Percentiles rank a stretch among this genome's conserved stretches.
These are phyloP conservation scores for Misgurnus mizolepis DNA, from an alignment of 2,113 vertebrate species.

Conservation along the genomic window DNA sequence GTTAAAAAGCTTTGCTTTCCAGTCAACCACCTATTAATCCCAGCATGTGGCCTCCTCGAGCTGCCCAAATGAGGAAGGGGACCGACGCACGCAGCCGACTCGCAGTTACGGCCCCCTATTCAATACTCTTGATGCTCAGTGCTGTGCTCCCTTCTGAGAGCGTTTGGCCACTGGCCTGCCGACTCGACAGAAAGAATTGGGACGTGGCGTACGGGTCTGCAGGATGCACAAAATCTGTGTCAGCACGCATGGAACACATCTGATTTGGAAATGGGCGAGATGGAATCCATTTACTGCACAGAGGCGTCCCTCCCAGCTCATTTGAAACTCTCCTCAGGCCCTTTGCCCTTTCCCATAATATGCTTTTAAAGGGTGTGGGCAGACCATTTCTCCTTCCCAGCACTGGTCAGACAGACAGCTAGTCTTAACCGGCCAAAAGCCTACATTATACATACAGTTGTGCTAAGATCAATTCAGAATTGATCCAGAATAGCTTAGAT, in stretches of 20 bases:
- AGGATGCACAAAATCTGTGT: conserved; percentile 27
- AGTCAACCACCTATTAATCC: conserved; percentile 87
- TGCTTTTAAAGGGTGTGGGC: conserved; percentile 49
- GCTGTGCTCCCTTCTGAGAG: conserved; percentile 43
- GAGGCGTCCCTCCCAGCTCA: conserved; percentile 11
- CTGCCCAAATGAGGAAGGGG: conserved; percentile 71
- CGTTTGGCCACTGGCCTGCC: conserved; percentile 48
- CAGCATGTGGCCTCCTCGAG: conserved; percentile 80
- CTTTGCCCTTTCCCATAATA: conserved; percentile 47
- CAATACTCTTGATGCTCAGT: conserved; percentile 71
- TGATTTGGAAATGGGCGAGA: conserved; percentile 21
- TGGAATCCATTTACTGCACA: conserved; percentile 45
- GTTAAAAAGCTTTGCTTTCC: conserved; percentile 90
- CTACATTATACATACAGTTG: conserved; percentile 74
- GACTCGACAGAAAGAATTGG: conserved; percentile 56
- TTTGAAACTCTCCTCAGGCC: conserved; percentile 57
- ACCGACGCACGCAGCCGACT: conserved; percentile 58
- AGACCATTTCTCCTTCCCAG: conserved; percentile 44
- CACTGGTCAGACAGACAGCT: conserved; percentile 33
- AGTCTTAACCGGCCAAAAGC: conserved; percentile 50
- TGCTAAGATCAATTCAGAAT: conserved; percentile 73
- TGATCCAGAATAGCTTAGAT: conserved; percentile 74
- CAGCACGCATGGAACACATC: conserved; percentile 41
- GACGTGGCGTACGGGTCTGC: conserved; percentile 37
- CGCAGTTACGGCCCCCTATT: conserved; percentile 77